Evolutionary conservation across 2,113 vertebrate genomes (phyloP).

Genomic region (Plectropomus leopardus): DNA sequence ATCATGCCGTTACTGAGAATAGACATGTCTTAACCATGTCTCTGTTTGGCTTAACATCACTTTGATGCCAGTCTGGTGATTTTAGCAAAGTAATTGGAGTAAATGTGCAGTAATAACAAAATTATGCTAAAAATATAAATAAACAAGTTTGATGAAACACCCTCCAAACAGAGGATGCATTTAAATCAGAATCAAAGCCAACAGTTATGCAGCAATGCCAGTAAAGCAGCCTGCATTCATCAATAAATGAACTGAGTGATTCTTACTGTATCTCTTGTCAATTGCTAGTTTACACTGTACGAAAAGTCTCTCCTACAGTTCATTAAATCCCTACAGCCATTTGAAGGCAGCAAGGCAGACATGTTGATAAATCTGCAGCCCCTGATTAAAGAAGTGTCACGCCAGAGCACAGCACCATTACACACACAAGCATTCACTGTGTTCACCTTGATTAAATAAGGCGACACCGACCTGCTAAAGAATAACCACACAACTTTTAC

Average conservation of each 20-base stretch:
- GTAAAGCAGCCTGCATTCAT: too few species aligned
- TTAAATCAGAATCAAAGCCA: too few species aligned
- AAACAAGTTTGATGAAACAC: neutral
- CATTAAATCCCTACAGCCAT: neutral
- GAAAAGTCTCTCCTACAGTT: neutral
- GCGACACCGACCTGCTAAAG: neutral
- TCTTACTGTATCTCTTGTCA: too few species aligned
- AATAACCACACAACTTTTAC: neutral
- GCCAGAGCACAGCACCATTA: too few species aligned
- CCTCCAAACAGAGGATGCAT: too few species aligned
- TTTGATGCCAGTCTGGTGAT: neutral
- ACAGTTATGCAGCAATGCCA: too few species aligned
- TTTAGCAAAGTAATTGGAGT: too few species aligned
- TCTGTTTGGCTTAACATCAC: neutral
- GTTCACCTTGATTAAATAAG: too few species aligned
- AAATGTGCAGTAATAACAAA: neutral
- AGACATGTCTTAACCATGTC: neutral
- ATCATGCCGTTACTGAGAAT: neutral
- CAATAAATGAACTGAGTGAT: too few species aligned
- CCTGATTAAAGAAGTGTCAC: neutral
- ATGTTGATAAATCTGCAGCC: neutral
- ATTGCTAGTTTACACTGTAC: too few species aligned
- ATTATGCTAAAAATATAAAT: neutral
- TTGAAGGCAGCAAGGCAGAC: neutral
- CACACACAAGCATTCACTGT: too few species aligned